These are phyloP conservation scores for Atethmia centrago DNA, from an alignment of 2,888 invertebrate species.

Conservation along the genomic window DNA sequence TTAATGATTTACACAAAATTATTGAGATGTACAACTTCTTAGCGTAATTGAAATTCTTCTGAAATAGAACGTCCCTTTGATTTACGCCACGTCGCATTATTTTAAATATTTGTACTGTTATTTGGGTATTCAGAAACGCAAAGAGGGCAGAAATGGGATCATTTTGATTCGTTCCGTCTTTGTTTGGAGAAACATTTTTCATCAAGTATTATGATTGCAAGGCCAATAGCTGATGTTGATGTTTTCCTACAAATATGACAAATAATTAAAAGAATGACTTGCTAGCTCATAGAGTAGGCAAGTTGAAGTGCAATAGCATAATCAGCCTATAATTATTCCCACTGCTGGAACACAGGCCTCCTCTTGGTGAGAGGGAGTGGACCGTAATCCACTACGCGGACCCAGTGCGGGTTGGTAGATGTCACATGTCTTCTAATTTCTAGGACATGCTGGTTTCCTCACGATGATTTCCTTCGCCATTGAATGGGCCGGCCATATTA, in stretches of 20 bases:
- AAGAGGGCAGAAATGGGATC: slow-evolving; percentile 17
- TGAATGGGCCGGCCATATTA: neutral
- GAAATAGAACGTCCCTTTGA: slow-evolving; percentile 15
- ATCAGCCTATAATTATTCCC: too few relatives aligned
- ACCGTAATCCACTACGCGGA: too few relatives aligned
- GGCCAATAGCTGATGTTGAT: neutral
- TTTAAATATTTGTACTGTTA: slow-evolving; percentile 16
- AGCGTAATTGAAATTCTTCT: slow-evolving; percentile 47
- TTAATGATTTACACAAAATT: slow-evolving; percentile 7
- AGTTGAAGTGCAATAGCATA: neutral
- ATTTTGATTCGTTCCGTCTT: slow-evolving; percentile 20
- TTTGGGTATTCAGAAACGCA: neutral
- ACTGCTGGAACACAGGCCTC: too few relatives aligned
- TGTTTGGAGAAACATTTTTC: slow-evolving; percentile 1
- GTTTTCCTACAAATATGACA: neutral
- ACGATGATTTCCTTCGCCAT: too few relatives aligned
- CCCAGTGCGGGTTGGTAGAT: too few relatives aligned
- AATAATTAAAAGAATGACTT: neutral
- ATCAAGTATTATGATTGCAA: too few relatives aligned
- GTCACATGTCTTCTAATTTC: too few relatives aligned
- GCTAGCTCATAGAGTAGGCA: neutral
- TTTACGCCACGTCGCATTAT: slow-evolving; percentile 6
- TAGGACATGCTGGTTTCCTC: too few relatives aligned
- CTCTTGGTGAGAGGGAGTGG: too few relatives aligned
- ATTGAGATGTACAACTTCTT: slow-evolving; percentile 5